Conservation (phyloP, 2,113 vertebrate species). For the Ailuropoda melanoleuca region DNA sequence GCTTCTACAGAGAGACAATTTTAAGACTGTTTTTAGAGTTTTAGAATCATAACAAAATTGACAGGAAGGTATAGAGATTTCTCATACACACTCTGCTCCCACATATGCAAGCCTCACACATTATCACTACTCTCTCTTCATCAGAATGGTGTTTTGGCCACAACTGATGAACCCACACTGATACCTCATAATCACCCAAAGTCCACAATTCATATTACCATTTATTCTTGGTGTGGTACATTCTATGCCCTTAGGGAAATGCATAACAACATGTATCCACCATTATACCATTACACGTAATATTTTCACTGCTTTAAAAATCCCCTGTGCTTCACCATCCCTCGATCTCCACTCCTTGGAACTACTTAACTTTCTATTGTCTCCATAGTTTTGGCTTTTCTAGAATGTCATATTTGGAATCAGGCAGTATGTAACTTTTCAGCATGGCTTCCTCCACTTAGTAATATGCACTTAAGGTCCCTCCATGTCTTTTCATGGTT, state of each 20-base stretch:
- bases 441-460: neutral
- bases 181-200: neutral
- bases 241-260: neutral
- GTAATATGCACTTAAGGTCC: neutral
- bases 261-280: neutral
- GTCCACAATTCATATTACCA: neutral
- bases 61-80: neutral
- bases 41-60: neutral
- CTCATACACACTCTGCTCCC: neutral
- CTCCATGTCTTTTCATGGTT: neutral
- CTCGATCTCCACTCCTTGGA: neutral
- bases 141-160: neutral
- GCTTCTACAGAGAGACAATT: neutral
- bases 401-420: neutral
- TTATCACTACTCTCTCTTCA: neutral
- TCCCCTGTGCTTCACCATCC: neutral
- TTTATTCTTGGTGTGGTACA: neutral
- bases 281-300: neutral
- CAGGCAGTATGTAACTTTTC: neutral
- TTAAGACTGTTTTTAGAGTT: neutral
- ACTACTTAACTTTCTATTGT: neutral
- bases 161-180: neutral
- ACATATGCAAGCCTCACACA: neutral
- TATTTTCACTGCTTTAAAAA: neutral
- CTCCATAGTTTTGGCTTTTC: neutral